Evolutionary conservation across 2,113 vertebrate species (phyloP).

Genomic region (Scomber colias): DNA sequence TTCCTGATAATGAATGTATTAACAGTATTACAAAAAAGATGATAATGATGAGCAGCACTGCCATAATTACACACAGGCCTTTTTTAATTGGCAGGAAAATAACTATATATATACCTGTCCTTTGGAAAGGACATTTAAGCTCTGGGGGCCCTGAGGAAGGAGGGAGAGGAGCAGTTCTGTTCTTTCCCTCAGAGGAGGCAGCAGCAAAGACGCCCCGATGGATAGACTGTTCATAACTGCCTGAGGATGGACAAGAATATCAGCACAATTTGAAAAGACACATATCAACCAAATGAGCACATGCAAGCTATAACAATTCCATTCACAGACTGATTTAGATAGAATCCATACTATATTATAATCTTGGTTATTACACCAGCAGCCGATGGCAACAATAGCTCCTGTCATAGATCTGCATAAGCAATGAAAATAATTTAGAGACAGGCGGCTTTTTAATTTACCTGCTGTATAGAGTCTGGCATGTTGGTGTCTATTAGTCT

Average conservation of each 20-base stretch:
- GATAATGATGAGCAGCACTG: neutral
- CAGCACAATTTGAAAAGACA: constrained; percentile 16
- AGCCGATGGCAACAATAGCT: neutral
- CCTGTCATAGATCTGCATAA: neutral
- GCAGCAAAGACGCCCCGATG: constrained; percentile 95
- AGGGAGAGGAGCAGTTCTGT: constrained; percentile 98
- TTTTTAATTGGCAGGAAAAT: neutral
- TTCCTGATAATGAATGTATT: neutral
- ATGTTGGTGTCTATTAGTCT: constrained; percentile 97
- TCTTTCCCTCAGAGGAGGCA: constrained; percentile 95
- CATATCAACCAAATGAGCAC: neutral
- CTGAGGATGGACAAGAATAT: constrained; percentile 75
- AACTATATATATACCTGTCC: constrained; percentile 89
- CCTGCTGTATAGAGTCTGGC: constrained; percentile 97
- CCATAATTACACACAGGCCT: neutral
- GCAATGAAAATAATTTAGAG: neutral
- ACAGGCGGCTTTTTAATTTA: constrained; percentile 58
- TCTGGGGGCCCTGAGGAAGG: constrained; percentile 96
- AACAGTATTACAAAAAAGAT: neutral
- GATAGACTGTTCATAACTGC: constrained; percentile 97
- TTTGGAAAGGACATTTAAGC: constrained; percentile 97
- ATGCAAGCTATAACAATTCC: neutral
- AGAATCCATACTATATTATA: neutral
- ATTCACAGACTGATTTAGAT: neutral
- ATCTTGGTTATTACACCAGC: neutral